Evolutionary conservation across 2,797 vertebrate genomes (phyloP), one percentile per base, ranked within the genome.

Genomic region (Zenarchopterus dispar): DNA sequence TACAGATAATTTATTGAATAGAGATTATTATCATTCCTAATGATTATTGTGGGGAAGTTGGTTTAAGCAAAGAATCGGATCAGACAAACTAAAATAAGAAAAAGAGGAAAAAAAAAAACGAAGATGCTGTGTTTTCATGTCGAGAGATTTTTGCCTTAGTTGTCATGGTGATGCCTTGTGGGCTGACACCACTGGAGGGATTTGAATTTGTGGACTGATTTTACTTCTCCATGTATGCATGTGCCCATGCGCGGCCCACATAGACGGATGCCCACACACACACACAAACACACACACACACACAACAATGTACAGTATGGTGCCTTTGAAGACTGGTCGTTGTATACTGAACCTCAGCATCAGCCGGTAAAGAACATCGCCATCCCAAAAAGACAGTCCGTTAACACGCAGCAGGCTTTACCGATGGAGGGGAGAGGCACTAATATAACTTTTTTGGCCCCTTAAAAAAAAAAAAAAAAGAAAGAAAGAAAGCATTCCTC

Each of bases 1-100:
- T 92, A 94, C 85, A 93, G 89, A 94, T 94, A 94, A 94, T 94
- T 94, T 94, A 94, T 94, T 94, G 91, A 93, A 94, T 90, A 93
- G 92, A 93, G 91, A 89, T 92, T 89, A 91, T 89, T 89, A 90
- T 88, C 88, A 81, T 85, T 75, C 87, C 90, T 87, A 89, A 88
- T 88, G 87, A 87, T 85, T 90, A 89, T 88, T 89, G 87, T 88
- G 81, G 56, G 75, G 73, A 69, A 58, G 73, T 84, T 85, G 71
- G 85, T 82, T 89, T 81, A 78, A 86, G 82, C 78, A 66, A 73
- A 65, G 61, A 81, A 67, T 77, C 58, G 36, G 68, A 77, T 19
- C 46, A 50, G 54, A 70, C 66, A 53, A 84, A 75, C 22, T 70
- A 67, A 72, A 82, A 62, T 10, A 56, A 69, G 33, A 67, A 78